Base-by-base conservation (phyloP, 2,888 invertebrate genomes). In the Drosophila multiciliata region DNA sequence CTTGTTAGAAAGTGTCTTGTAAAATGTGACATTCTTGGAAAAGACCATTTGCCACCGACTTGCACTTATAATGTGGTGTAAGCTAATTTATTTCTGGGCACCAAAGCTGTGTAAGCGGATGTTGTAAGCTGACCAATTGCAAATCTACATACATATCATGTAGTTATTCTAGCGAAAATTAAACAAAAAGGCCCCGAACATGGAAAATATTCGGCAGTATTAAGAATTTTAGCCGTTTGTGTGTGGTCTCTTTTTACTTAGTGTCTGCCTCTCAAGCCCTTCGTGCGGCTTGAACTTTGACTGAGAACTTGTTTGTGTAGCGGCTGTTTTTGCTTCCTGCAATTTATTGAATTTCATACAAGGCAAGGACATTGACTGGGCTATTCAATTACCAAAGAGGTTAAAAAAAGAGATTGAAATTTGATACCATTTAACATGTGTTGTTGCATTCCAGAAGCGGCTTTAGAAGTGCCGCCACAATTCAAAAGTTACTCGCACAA, bases 321-420 rank as follows among this genome's bases (percentile, higher is more conserved):
- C 67, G 53, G 60, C 68, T 76, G 85, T 74, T 45, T 8, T 26
- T 75, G 74, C 66, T 85, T 85, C 85, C 85, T 85, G 85, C 66
- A 61, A 71, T 82, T 89, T 82, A 73, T 85, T 77, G 75, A 84
- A 61, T 85, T 89, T 89, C 90, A 78, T 54, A 59, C 64, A 64
- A 54, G 66, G 69, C 76, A 88, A 89, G 89, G 87, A 85, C 83
- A 77, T 58, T 55, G 32, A 57, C 12, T 9, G 11, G 53, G 50
- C 33, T 81, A 84, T 85, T 70, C 55, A 73, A 71, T 90, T 89
- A 78, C 88, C 50, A 60, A 35, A 67, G 52, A 65, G 29, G 60
- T 29, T 5, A 68, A 75, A 70, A 57, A 36, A 35, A 32, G 12
- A 36, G 12, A 20, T 53, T 53, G 75, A 63, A 83, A 82, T 42